Base-by-base conservation (phyloP, 2,888 invertebrate genomes). In the Euplexia lucipara region DNA sequence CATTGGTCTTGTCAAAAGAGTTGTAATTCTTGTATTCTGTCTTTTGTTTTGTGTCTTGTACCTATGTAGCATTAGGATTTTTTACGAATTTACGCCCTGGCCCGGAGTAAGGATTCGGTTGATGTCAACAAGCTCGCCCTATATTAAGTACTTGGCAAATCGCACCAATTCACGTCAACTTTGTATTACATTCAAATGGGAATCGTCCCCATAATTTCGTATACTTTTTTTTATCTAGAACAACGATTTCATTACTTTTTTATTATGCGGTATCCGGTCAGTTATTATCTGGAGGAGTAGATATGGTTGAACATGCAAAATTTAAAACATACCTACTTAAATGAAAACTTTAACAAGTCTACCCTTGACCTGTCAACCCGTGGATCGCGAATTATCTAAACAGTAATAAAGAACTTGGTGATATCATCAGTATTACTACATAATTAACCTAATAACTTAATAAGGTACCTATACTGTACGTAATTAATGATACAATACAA, bases 361-460 rank as follows among this genome's bases (percentile, higher is more conserved):
- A 60, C 2, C 12, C n/a, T 34, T 62, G 41, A 20, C 9, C 9
- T 2, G 7, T 42, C 7, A 18, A 42, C n/a, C 14, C 12, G 1
- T 1, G 5, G 14, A 10, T 9, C 48, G 16, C n/a, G 26, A 26
- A 2, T 10, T 20, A n/a, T 10, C 10, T 3, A 22, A 34, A 26
- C 22, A 49, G 30, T 16, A 22, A 20, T 45, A 32, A 68, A 56
- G 35, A 35, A 10, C 18, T 39, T 37, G 41, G 22, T n/a, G n/a
- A 39, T 20, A 69, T 68, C n/a, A 44, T 26, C 18, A 48, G 3
- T 49, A 26, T 60, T 32, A 59, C 22, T 4, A 39, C 12, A 54
- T 58, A 58, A 69, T 69, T 69, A 48, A 14, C 9, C 9, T 39
- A 39, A 39, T 39, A n/a, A 48, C 16, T 20, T 34, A 26, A 53